Conservation (phyloP, 2,113 vertebrate genomes). For the Gobiocypris rarus region DNA sequence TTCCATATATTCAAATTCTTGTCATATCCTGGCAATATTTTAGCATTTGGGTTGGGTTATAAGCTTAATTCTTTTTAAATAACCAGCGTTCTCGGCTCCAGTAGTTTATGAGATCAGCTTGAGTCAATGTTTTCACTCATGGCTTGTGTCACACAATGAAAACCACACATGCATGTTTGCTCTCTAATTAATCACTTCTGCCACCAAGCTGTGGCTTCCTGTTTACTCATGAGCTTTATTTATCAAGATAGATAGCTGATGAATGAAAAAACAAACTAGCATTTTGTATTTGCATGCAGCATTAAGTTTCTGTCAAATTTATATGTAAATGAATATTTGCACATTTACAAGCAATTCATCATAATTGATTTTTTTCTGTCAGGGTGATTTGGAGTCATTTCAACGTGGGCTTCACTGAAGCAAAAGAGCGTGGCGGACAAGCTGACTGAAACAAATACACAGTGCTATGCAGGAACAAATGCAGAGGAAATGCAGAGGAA, state of each 20-base stretch:
- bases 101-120: conserved; percentile 28
- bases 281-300: conserved; percentile 47
- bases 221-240: conserved; percentile 50
- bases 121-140: conserved; percentile 18
- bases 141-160: conserved; percentile 36
- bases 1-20: neutral
- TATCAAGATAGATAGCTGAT: conserved; percentile 55
- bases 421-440: conserved; percentile 1
- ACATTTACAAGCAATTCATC: conserved; percentile 57
- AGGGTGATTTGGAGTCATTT: conserved; percentile 33
- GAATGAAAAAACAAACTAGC: conserved; percentile 2
- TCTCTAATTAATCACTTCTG: conserved; percentile 52
- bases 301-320: conserved; percentile 53
- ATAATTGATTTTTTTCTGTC: conserved; percentile 53
- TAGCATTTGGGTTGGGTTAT: neutral
- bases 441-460: neutral
- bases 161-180: conserved; percentile 38
- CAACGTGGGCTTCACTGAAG: conserved; percentile 9
- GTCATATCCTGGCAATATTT: neutral
- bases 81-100: neutral
- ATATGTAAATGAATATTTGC: conserved; percentile 57
- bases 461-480: neutral
- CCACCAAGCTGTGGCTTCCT: conserved; percentile 34
- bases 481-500: too few species aligned
- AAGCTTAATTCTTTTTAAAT: neutral